phyloP scores from a whole-genome alignment of 1,140 invertebrate genomes.

The Cyclargus thomasi region DNA sequence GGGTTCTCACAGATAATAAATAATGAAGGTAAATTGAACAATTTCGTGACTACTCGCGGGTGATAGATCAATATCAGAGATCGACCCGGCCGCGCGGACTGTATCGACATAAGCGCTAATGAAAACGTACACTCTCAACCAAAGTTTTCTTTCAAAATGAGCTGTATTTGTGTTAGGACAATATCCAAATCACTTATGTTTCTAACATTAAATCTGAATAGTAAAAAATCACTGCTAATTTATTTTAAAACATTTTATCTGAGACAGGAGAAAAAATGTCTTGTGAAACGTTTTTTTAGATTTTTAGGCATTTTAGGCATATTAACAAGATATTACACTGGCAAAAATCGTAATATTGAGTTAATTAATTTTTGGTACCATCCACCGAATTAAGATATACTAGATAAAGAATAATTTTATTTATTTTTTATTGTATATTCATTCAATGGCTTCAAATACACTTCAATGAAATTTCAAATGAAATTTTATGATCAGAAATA shows the following conservation, averaged over 20 bases:
- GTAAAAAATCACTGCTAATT: too few relatives aligned
- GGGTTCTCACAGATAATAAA: constrained; percentile 22
- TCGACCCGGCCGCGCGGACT: not conserved
- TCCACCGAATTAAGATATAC: not conserved
- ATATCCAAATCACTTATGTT: not conserved
- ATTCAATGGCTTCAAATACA: not conserved
- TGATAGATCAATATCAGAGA: constrained; percentile 26
- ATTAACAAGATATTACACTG: too few relatives aligned
- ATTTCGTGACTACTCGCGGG: constrained; percentile 27
- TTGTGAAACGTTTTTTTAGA: too few relatives aligned
- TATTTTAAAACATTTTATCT: too few relatives aligned
- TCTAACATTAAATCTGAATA: too few relatives aligned
- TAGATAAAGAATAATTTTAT: not conserved
- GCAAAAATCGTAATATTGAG: too few relatives aligned
- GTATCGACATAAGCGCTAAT: not conserved
- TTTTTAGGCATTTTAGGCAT: too few relatives aligned
- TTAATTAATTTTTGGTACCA: not conserved
- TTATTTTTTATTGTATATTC: not conserved
- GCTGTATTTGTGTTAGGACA: not conserved
- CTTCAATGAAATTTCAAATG: not conserved
- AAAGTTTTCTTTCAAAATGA: too few relatives aligned
- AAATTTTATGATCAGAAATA: not conserved
- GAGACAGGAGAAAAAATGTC: too few relatives aligned
- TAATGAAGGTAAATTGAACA: constrained; percentile 22
- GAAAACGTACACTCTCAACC: not conserved